Evolutionary conservation across 2,888 invertebrate species (phyloP), one percentile per base, ranked within the genome.

Genomic region (Amphipoea oculea): DNA sequence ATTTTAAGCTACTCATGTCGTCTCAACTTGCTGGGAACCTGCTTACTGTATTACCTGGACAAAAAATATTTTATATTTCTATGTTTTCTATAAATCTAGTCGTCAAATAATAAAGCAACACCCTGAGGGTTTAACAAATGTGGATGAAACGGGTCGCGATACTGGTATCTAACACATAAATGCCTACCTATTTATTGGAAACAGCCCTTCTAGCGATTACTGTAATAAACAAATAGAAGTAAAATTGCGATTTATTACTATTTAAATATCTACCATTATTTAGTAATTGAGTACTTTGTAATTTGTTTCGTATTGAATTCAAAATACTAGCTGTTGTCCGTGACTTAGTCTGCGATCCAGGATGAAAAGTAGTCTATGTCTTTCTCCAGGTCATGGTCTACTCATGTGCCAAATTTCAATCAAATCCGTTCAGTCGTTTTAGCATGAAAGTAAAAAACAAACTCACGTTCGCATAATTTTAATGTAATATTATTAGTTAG

Each of bases 41-140:
- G 17, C 17, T 51, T 6, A 51, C 6, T 17, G 1, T 17, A 17
- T 51, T 17, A 17, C 51, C 51, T 51, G 6, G 17, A 51, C 51
- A 2, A 51, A 17, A 51, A 17, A 17, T 51, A 51, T 51, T 51
- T 51, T 51, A 17, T 51, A 51, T 6, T 51, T 17, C 6, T 6
- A 51, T 51, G 6, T 17, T 51, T 51, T 51, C 6, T 51, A 1
- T 17, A 14, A 84, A 73, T 70, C 67, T 40, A 81, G 51, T 65
- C 23, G 42, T 73, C 66, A 60, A 62, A 14, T 23, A 73, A 70
- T 75, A 73, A 75, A 81, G 42, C 51, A 73, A 73, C 60, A 73
- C 17, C 14, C 66, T 63, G n/a, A 29, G 7, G 73, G 78, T 62
- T 78, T 65, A 62, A 69, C 20, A 66, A 73, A 73, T 75, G 42